These are phyloP conservation scores for Desoria tigrina DNA, from an alignment of 2,888 invertebrate species.

Conservation along the genomic window DNA sequence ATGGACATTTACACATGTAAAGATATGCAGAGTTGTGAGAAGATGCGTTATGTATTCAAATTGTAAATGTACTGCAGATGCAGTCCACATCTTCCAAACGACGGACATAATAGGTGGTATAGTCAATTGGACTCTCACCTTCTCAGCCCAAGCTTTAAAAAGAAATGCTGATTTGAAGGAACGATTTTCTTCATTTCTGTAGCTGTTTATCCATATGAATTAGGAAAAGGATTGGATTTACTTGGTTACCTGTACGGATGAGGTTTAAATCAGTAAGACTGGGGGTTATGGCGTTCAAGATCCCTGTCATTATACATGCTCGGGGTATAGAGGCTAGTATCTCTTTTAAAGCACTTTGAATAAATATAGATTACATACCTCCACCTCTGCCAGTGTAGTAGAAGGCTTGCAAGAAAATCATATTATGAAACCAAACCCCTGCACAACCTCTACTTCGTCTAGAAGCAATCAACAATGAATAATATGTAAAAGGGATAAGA, in stretches of 20 bases:
- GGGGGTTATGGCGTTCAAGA: not conserved
- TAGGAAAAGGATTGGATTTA: slow-evolving; percentile 2
- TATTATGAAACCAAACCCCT: not conserved
- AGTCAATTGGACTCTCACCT: too few relatives aligned
- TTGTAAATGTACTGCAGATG: too few relatives aligned
- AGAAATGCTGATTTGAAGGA: not conserved
- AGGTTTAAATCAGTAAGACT: not conserved
- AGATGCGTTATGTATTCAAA: too few relatives aligned
- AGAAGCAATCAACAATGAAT: slow-evolving; percentile 23
- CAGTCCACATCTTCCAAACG: too few relatives aligned
- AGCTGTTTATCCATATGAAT: not conserved
- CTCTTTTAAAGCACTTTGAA: too few relatives aligned
- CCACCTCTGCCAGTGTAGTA: too few relatives aligned
- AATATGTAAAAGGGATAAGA: slow-evolving; percentile 15
- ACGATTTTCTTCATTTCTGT: not conserved
- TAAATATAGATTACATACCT: too few relatives aligned
- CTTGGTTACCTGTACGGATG: not conserved
- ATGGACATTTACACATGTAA: slow-evolving; percentile 23
- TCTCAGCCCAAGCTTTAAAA: too few relatives aligned
- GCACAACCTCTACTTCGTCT: not conserved
- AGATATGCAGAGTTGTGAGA: not conserved
- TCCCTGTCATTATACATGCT: not conserved
- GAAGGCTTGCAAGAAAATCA: too few relatives aligned
- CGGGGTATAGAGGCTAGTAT: not conserved
- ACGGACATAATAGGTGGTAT: too few relatives aligned